Conservation (phyloP, 2,888 invertebrate species). For the Stenodema calcarata region DNA sequence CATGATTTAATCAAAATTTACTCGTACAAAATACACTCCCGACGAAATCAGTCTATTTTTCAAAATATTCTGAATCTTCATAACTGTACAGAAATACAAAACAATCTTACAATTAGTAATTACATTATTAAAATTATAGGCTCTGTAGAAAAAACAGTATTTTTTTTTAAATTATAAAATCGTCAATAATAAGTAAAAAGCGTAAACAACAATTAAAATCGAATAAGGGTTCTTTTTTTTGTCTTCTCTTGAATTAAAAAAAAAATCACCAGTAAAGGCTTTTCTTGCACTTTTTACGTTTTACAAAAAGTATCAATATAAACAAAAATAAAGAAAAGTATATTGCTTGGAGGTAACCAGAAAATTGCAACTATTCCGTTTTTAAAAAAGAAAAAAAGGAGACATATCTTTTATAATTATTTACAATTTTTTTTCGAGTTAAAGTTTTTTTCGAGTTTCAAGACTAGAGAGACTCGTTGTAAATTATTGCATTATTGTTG, state of each 20-base stretch:
- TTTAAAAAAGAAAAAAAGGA: background rate
- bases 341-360: slow-evolving; percentile 22
- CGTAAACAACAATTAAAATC: background rate
- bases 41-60: background rate
- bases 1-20: background rate
- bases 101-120: background rate
- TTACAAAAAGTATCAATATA: background rate
- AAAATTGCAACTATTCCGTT: slow-evolving; percentile 11
- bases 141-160: background rate
- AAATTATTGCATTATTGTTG: background rate
- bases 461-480: slow-evolving; percentile 17
- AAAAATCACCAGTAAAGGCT: background rate
- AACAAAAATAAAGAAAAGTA: slow-evolving; percentile 3
- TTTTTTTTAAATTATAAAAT: background rate
- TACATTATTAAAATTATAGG: background rate
- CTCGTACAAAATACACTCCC: background rate
- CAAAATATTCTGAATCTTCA: background rate
- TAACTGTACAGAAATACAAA: background rate
- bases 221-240: background rate
- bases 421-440: background rate
- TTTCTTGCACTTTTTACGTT: background rate
- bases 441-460: background rate
- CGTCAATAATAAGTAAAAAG: background rate
- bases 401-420: background rate
- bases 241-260: background rate